Evolutionary conservation across 2,888 invertebrate species (phyloP).

Genomic region (Erebia palarica): DNA sequence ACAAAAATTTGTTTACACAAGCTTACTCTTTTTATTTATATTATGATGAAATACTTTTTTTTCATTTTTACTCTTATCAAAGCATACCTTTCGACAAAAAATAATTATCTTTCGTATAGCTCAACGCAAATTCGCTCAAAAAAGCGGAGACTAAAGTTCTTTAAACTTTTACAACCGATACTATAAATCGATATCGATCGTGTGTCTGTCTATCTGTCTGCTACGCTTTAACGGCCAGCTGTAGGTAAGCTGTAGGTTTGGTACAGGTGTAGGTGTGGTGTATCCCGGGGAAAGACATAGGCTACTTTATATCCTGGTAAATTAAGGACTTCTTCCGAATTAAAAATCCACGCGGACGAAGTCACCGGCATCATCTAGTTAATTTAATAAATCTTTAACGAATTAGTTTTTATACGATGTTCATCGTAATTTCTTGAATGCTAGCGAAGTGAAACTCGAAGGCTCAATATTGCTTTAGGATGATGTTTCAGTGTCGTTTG

Average conservation of each 20-base stretch:
- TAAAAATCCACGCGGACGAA: too few species aligned
- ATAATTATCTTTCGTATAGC: not conserved
- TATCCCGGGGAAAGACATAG: too few species aligned
- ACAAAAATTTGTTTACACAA: not conserved
- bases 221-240: too few species aligned
- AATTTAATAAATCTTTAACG: too few species aligned
- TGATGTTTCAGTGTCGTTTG: not conserved
- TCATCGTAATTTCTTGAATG: not conserved
- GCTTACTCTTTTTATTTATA: not conserved
- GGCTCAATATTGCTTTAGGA: not conserved
- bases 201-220: too few species aligned
- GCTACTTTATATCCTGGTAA: too few species aligned
- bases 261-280: too few species aligned
- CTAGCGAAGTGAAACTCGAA: not conserved
- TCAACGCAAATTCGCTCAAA: slow-evolving; percentile 1
- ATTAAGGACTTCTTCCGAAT: too few species aligned
- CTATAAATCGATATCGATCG: too few species aligned
- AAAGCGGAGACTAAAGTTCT: not conserved
- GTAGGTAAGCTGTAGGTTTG: too few species aligned
- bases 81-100: slow-evolving; percentile 12
- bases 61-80: not conserved
- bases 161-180: not conserved
- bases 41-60: slow-evolving; percentile 14
- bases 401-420: too few species aligned
- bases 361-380: too few species aligned